Percentiles rank a stretch among this genome's conserved stretches.
phyloP scores from a whole-genome alignment of 2,888 invertebrate genomes.

The Endomychus coccineus region DNA sequence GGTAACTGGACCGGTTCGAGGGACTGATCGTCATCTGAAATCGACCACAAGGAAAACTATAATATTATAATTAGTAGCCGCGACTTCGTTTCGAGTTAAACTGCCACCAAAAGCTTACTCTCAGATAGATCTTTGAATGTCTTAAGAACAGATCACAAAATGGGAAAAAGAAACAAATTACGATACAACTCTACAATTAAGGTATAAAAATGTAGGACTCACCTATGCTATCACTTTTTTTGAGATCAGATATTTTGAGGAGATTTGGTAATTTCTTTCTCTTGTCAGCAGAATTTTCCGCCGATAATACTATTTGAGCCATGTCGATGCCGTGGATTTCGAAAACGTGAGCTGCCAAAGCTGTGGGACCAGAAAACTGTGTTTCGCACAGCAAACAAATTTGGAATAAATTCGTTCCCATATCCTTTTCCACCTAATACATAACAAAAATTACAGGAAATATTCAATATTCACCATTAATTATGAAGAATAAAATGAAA shows the following conservation, averaged over 20 bases:
- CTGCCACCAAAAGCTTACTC: too few relatives aligned
- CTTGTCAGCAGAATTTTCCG: slow-evolving; percentile 23
- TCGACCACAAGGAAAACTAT: too few relatives aligned
- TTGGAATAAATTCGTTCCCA: slow-evolving; percentile 27
- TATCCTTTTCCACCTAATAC: too few relatives aligned
- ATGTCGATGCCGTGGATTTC: slow-evolving; percentile 48
- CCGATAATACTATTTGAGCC: slow-evolving; percentile 32
- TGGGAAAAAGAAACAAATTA: background rate
- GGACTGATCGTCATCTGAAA: too few relatives aligned
- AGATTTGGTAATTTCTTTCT: slow-evolving; percentile 40
- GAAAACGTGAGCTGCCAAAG: slow-evolving; percentile 48
- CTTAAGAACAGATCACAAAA: too few relatives aligned
- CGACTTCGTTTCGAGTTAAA: too few relatives aligned
- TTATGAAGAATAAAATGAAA: too few relatives aligned
- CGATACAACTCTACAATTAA: background rate
- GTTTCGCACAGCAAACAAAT: slow-evolving; percentile 49
- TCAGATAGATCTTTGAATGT: too few relatives aligned
- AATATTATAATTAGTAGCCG: too few relatives aligned
- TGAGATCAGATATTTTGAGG: slow-evolving; percentile 40
- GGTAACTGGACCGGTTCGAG: too few relatives aligned
- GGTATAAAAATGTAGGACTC: slow-evolving; percentile 11
- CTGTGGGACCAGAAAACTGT: slow-evolving; percentile 43
- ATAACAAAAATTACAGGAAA: too few relatives aligned
- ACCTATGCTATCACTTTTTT: slow-evolving; percentile 27
- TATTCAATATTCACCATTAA: too few relatives aligned